Base-by-base conservation (phyloP, 1,140 invertebrate genomes). In the Hylyphantes graminicola region DNA sequence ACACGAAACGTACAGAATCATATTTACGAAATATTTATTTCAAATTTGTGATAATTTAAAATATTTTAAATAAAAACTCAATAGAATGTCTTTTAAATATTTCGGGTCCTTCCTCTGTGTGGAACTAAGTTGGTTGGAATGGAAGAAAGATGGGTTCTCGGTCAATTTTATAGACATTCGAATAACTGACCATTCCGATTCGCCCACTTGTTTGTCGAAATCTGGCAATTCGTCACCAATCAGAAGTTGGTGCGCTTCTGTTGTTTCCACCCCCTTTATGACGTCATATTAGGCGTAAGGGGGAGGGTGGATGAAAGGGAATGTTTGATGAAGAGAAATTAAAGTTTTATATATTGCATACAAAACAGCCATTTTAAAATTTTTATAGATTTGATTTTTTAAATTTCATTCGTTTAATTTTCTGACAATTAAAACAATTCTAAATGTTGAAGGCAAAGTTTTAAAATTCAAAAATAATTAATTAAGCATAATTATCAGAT, bases 101-200 rank as follows among this genome's bases (percentile, higher is more conserved):
- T 35, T 35, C 35, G 21, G 15, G 35, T 68, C 13, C 19, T 70
- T 51, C 4, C 51, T 6, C 0, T 15, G 10, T 57, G 54, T 11
- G 17, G 64, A 6, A 54, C 21, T 54, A 65, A 35, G 5, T 35
- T 50, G 61, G 48, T 79, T 50, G 61, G 59, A 79, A 59, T 79
- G 77, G 65, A 79, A 79, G 77, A 59, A 68, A 79, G 17, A 79
- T 73, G 70, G 48, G 59, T 15, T 12, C 11, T 11, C 50, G 54
- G 35, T 65, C 50, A 79, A 35, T 68, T 79, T 79, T 79, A 79
- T 79, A 79, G 68, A 55, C 53, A 55, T 79, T 68, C 54, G 17
- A 59, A 70, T 9, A 79, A n/a, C 54, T 55, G 53, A 50, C 64
- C 48, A 12, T 79, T 79, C 13, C 21, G 2, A 57, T 79, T 70